These are phyloP conservation scores for Cercopithecus mona DNA, from an alignment of 2,113 vertebrate genomes.

Conservation along the genomic window DNA sequence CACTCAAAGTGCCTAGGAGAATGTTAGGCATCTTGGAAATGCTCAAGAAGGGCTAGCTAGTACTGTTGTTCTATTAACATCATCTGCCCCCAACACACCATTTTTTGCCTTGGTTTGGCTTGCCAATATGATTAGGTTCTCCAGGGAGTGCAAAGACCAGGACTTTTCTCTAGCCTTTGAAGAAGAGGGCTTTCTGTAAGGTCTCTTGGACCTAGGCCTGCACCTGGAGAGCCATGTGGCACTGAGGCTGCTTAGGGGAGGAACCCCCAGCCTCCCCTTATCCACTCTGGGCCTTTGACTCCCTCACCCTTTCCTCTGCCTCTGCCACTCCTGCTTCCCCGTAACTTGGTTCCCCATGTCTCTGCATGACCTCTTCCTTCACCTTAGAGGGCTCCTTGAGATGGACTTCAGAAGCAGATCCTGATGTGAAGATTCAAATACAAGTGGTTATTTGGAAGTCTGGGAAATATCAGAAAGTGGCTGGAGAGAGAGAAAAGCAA, in stretches of 20 bases:
- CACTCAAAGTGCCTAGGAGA: background rate
- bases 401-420: background rate
- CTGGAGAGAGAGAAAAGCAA: background rate
- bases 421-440: background rate
- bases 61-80: accelerated
- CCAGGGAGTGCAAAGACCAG: accelerated
- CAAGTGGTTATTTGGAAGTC: background rate
- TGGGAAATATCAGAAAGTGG: background rate
- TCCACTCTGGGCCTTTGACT: background rate
- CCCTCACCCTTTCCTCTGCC: background rate
- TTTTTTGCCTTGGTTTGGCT: background rate
- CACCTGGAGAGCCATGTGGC: background rate
- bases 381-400: background rate
- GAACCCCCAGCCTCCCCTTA: background rate
- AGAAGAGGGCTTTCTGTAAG: background rate
- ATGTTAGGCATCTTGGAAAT: accelerated
- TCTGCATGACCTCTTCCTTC: background rate
- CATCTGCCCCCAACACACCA: too few relatives aligned
- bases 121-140: background rate
- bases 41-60: background rate
- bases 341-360: background rate
- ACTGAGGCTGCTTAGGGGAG: background rate
- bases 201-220: background rate
- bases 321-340: background rate
- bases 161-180: background rate